These are phyloP conservation scores for Camponotus floridanus DNA, from an alignment of 1,140 invertebrate species.

Conservation along the genomic window DNA sequence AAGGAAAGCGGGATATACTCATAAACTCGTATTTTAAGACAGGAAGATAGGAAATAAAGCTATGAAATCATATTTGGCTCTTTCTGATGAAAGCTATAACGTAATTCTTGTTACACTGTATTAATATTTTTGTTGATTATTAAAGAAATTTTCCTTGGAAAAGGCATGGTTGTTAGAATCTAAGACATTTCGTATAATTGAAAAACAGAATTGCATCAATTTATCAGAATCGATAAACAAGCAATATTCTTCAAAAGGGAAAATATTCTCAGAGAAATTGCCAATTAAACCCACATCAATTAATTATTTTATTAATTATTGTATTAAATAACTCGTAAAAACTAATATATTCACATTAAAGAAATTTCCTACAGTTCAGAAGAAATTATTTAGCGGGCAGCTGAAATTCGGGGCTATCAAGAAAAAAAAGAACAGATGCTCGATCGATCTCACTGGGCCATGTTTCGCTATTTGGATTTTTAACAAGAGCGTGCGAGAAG, in stretches of 20 bases:
- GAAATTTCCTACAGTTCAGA: background rate
- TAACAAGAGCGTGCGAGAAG: slow-evolving; percentile 31
- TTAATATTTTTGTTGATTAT: slow-evolving; percentile 15
- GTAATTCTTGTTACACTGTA: slow-evolving; percentile 1
- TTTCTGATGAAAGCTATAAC: slow-evolving; percentile 1
- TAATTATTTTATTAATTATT: slow-evolving; percentile 10
- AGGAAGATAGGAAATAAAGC: slow-evolving; percentile 7
- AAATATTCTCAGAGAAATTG: background rate
- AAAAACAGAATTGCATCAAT: background rate
- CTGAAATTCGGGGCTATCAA: background rate
- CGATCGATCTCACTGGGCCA: slow-evolving; percentile 5
- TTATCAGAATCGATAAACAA: background rate
- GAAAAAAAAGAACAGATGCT: background rate
- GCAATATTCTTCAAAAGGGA: background rate
- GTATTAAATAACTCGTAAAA: background rate
- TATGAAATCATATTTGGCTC: slow-evolving; percentile 31
- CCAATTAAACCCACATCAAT: background rate
- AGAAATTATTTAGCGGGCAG: background rate
- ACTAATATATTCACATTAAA: background rate
- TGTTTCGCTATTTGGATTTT: slow-evolving; percentile 39
- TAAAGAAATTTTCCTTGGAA: background rate
- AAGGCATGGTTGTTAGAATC: background rate
- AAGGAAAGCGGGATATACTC: slow-evolving; percentile 43
- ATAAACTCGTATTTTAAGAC: slow-evolving; percentile 41
- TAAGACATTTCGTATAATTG: background rate